Evolutionary conservation across 2,888 invertebrate genomes (phyloP), one percentile per base, ranked within the genome.

Genomic region (Drosophila acutilabella): DNA sequence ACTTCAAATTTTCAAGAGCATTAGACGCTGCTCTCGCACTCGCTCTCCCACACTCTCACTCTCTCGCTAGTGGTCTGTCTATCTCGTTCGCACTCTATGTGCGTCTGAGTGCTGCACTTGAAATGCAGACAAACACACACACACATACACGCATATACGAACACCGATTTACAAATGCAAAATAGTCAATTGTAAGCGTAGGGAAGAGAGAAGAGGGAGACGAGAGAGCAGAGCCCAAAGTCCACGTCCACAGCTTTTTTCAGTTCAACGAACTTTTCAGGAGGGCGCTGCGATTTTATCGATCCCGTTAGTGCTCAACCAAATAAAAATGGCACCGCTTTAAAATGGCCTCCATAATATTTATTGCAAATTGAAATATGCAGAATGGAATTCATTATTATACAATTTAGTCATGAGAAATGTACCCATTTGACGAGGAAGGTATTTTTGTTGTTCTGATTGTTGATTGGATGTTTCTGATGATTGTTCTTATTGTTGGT

Each of bases 1-100:
- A 81, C 80, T 82, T 88, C 61, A 88, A 89, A 83, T 78, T 86
- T 89, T 79, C 85, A 89, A 89, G 89, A 87, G 83, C 87, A 89
- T 75, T 80, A 87, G 89, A 72, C 61, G 68, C 47, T 70, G 56
- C 54, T 71, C 71, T 74, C 64, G 30, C 62, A 66, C 41, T 45
- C 59, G 47, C 71, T 11, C 57, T 16, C 61, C 38, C 44, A 11
- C 54, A 42, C 51, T 26, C 51, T 18, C 47, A 20, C 42, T 45
- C 58, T 48, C 56, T 30, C n/a, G 33, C n/a, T 14, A 11, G 40
- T 10, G 47, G 42, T 50, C 57, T 42, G 50, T 48, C 60, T 58
- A 33, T 38, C 57, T 44, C 66, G 13, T 38, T 52, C 16, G 18
- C 48, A 26, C 26, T 41, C 44, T 33, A 47, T 50, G 64, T 66